Percentiles rank a stretch among this genome's conserved stretches.
Conservation (phyloP, 2,113 vertebrate species). For the Oreochromis spilurus region DNA sequence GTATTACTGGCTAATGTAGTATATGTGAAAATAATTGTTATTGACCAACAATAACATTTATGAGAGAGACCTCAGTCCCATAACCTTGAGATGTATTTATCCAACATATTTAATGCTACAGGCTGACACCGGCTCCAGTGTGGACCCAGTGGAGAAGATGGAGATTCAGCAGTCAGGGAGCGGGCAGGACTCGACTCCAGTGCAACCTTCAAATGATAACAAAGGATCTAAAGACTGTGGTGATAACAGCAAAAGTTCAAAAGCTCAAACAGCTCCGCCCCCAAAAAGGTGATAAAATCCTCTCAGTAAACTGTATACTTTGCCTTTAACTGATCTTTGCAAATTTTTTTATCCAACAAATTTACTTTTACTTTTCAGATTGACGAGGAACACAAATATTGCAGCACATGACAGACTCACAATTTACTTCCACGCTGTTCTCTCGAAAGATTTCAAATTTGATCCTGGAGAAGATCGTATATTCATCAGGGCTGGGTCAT, state of each 20-base stretch:
- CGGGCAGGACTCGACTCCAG: not conserved
- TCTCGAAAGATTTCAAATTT: slow-evolving; percentile 83
- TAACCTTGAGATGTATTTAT: not conserved
- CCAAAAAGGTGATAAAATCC: slow-evolving; percentile 36
- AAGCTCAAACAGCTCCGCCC: rapidly evolving
- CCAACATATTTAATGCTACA: not conserved
- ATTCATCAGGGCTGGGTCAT: slow-evolving; percentile 59
- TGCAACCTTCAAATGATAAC: not conserved
- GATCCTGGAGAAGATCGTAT: slow-evolving; percentile 44
- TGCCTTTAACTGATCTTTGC: not conserved
- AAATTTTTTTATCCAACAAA: rapidly evolving
- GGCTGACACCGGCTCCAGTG: slow-evolving; percentile 32
- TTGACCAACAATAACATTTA: not conserved
- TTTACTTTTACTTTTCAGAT: slow-evolving; percentile 12
- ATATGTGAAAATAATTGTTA: not conserved
- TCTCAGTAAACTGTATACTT: rapidly evolving
- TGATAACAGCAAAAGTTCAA: not conserved
- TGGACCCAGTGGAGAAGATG: not conserved
- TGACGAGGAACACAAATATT: slow-evolving; percentile 23
- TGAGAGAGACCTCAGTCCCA: rapidly evolving
- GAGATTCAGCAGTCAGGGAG: slow-evolving; percentile 2
- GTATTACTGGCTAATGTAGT: not conserved
- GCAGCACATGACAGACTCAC: slow-evolving; percentile 46
- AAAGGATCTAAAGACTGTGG: not conserved
- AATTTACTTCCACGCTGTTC: slow-evolving; percentile 85